phyloP scores from a whole-genome alignment of 2,888 invertebrate genomes.

The Watsonalla binaria region DNA sequence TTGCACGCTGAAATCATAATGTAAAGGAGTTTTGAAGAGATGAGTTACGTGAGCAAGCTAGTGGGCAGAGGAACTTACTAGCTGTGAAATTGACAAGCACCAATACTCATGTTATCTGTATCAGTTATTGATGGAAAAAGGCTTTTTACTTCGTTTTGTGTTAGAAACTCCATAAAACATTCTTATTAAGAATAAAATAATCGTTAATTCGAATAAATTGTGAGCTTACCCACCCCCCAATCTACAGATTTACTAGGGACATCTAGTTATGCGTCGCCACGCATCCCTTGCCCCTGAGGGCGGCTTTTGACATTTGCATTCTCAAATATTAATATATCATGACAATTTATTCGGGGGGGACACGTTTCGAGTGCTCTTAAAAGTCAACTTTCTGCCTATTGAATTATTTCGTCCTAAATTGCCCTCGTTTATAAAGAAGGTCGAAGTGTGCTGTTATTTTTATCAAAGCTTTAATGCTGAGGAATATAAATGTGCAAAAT shows the following conservation, averaged over 20 bases:
- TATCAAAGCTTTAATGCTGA: neutral
- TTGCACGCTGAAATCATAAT: no score
- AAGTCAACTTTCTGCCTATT: slow-evolving; percentile 1
- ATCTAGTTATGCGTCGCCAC: slow-evolving; percentile 46
- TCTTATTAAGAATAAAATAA: neutral
- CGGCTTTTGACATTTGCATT: slow-evolving; percentile 45
- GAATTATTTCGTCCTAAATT: neutral
- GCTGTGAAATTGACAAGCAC: no score
- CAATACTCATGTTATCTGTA: no score
- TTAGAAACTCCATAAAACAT: no score
- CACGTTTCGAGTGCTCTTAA: neutral
- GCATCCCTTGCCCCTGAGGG: slow-evolving; percentile 26
- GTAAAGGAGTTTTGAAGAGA: no score
- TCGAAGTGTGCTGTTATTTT: neutral
- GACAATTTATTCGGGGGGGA: slow-evolving; percentile 1
- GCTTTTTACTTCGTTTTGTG: no score
- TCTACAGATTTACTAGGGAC: slow-evolving; percentile 27
- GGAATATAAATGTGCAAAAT: no score
- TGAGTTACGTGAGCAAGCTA: no score
- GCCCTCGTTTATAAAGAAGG: neutral
- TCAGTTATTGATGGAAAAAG: no score
- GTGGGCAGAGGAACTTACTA: no score
- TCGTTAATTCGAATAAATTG: neutral
- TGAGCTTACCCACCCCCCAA: slow-evolving; percentile 15
- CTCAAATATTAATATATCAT: slow-evolving; percentile 14